Evolutionary conservation across 2,888 invertebrate genomes (phyloP), one percentile per base, ranked within the genome.

Genomic region (Lepidochrysops patricia): DNA sequence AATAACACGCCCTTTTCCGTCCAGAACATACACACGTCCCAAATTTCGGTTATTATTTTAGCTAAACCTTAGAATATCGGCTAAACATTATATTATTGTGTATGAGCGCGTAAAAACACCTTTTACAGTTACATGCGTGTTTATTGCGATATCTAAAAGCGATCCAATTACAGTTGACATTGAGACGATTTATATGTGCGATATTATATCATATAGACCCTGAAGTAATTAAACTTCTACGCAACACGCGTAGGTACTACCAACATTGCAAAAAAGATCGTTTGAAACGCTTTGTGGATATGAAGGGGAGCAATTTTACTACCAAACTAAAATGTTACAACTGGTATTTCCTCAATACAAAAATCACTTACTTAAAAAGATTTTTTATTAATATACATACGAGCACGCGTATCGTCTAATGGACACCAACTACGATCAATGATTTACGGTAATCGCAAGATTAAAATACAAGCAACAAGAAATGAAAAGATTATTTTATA

Each of bases 171-270:
- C 43, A 43, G 19, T 9, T 43, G 43, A 43, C 43, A 43, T 43
- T 43, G 43, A 43, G 43, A 43, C 43, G 43, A 43, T 43, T 19
- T 43, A 43, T 43, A 43, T 19, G 43, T 29, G 32, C 54, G 19
- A 54, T 19, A 19, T 29, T 32, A 29, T 29, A 29, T 54, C 29
- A 54, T 54, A 32, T 54, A 52, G 52, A 52, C 52, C 54, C 29
- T 29, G 54, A 29, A 32, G 19, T 54, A 54, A 54, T 54, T 54
- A 54, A 54, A 29, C 32, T 32, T 9, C 9, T 43, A 43, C 43
- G 43, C 43, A 43, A 43, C 23, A 43, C 43, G 34, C 34, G n/a
- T n/a, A n/a, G n/a, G n/a, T n/a, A 34, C n/a, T 43, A 43, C 43
- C 19, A 43, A 43, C 19, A 4, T 43, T 43, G 23, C 43, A 19